Evolutionary conservation across 2,113 vertebrate species (phyloP).

Genomic region (Condylura cristata): DNA sequence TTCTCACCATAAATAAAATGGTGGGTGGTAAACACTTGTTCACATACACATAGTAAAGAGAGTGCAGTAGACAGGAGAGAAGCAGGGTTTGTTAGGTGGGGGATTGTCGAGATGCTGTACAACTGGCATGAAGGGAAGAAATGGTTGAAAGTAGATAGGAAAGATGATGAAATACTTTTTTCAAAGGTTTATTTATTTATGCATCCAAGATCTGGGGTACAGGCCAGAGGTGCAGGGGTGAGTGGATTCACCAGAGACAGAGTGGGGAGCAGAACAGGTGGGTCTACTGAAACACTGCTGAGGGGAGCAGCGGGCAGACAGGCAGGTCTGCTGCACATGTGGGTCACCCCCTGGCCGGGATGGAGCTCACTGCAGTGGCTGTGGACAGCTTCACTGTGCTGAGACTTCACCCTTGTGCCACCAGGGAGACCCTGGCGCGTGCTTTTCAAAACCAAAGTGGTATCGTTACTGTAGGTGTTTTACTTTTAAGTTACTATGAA

Average conservation of each 20-base stretch:
- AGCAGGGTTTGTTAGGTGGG: background rate
- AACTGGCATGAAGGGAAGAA: background rate
- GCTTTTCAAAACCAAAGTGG: background rate
- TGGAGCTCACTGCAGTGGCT: too few species aligned
- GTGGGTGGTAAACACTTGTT: background rate
- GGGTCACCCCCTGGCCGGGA: too few species aligned
- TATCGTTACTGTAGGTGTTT: constrained; percentile 9
- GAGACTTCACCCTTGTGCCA: too few species aligned
- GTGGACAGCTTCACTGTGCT: too few species aligned
- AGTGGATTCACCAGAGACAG: too few species aligned
- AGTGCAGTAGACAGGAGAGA: background rate
- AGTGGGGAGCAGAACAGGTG: too few species aligned
- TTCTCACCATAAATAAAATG: background rate
- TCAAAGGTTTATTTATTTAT: background rate
- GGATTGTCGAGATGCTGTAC: background rate
- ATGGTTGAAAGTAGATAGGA: background rate
- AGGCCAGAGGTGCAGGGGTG: too few species aligned
- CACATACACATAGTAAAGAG: too few species aligned
- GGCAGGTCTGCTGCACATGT: too few species aligned
- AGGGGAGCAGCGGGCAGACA: too few species aligned
- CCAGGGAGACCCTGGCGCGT: background rate
- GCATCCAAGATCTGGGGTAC: too few species aligned
- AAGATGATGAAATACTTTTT: background rate
- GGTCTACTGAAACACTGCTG: too few species aligned
- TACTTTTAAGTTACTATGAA: background rate